These are phyloP conservation scores for Aplysina aerophoba DNA, from an alignment of 37 sponge, comb jelly and placozoan genomes.

Conservation along the genomic window DNA sequence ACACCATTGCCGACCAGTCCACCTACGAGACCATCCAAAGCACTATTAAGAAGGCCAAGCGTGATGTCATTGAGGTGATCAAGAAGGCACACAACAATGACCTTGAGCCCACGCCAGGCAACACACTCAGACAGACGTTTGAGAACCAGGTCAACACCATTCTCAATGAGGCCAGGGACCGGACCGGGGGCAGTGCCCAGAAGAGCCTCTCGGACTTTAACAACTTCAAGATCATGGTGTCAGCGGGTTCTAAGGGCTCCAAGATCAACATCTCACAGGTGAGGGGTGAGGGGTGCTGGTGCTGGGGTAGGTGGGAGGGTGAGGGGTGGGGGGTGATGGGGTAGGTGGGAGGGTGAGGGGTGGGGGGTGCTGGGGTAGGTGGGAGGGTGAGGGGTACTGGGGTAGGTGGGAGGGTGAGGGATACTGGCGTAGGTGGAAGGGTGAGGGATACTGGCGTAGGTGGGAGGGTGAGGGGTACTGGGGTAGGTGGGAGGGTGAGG, in stretches of 20 bases:
- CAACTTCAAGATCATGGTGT: conserved; percentile 99
- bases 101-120: conserved; percentile 98
- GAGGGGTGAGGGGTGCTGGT: background rate
- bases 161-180: conserved; percentile 97
- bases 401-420: background rate
- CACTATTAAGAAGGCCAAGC: conserved; percentile 94
- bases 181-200: conserved; percentile 97
- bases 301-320: background rate
- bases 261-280: conserved; percentile 99
- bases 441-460: too few species aligned
- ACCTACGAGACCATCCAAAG: conserved; percentile 96
- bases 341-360: background rate
- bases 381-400: background rate
- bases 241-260: conserved; percentile 99
- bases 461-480: too few species aligned
- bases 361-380: background rate
- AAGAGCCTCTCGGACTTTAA: conserved; percentile 95
- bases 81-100: conserved; percentile 99
- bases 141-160: conserved; percentile 99
- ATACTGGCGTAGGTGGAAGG: too few species aligned
- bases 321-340: background rate
- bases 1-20: conserved; percentile 95
- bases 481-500: too few species aligned
- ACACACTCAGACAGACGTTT: conserved; percentile 98
- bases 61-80: conserved; percentile 97